Evolutionary conservation across 2,113 vertebrate genomes (phyloP).

Genomic region (Tachysurus vachellii): DNA sequence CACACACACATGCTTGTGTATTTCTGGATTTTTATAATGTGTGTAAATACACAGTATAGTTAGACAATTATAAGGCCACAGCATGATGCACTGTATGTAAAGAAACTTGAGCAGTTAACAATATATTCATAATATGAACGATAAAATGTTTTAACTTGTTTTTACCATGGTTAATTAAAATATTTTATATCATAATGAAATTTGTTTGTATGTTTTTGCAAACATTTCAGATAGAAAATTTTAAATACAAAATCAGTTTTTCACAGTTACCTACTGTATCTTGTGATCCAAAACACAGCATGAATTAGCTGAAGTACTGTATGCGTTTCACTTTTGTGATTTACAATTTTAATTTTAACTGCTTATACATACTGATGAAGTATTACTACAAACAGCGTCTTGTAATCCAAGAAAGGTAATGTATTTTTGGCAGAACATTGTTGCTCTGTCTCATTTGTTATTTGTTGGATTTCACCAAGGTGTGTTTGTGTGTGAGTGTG

Average conservation of each 20-base stretch:
- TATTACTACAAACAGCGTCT: neutral
- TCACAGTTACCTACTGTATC: neutral
- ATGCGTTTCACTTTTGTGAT: neutral
- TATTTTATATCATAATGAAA: neutral
- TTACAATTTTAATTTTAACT: no score
- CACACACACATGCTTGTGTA: neutral
- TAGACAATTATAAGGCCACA: neutral
- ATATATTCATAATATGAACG: neutral
- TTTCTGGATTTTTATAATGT: neutral
- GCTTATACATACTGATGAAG: neutral
- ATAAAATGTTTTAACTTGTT: neutral
- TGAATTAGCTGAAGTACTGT: neutral
- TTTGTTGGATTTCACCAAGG: neutral
- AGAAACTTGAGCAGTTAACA: neutral
- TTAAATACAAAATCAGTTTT: neutral
- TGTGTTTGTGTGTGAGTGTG: slow-evolving; percentile 1
- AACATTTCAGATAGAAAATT: neutral
- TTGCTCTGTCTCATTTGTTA: neutral
- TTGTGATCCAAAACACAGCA: neutral
- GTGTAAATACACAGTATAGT: neutral
- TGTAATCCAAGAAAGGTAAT: neutral
- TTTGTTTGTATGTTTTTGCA: neutral
- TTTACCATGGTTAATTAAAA: neutral
- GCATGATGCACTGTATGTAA: neutral
- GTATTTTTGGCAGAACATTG: neutral